These are phyloP conservation scores for Diarsia brunnea DNA, from an alignment of 2,888 invertebrate species.

Conservation along the genomic window DNA sequence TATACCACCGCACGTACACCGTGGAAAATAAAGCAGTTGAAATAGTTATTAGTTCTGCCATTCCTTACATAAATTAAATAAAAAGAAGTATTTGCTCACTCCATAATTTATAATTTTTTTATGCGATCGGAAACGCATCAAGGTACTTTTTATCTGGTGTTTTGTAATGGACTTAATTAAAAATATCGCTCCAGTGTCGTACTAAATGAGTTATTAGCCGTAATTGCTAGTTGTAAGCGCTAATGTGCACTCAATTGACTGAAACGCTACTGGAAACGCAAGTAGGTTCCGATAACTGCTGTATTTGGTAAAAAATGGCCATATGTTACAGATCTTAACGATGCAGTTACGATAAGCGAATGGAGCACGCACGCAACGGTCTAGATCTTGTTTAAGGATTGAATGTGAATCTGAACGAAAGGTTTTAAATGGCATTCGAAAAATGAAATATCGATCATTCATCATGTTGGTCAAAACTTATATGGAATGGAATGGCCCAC, in stretches of 20 bases:
- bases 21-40: conserved; percentile 6
- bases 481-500: conserved; percentile 33
- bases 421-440: conserved; percentile 52
- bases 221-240: conserved; percentile 62
- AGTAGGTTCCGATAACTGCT: conserved; percentile 49
- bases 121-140: conserved; percentile 50
- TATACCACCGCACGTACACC: neutral
- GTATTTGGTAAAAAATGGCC: conserved; percentile 28
- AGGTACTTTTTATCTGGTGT: conserved; percentile 35
- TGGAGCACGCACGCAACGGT: conserved; percentile 54
- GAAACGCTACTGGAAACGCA: conserved; percentile 53
- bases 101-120: conserved; percentile 43
- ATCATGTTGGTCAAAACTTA: conserved; percentile 38
- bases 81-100: conserved; percentile 17
- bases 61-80: conserved; percentile 39
- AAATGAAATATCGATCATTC: conserved; percentile 47
- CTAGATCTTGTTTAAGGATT: conserved; percentile 48
- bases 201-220: conserved; percentile 66
- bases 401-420: conserved; percentile 39
- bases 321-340: conserved; percentile 54
- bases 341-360: conserved; percentile 46
- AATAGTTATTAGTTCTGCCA: conserved; percentile 15
- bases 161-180: conserved; percentile 40
- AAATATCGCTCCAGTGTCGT: conserved; percentile 50
- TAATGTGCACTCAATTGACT: conserved; percentile 62